phyloP scores from a whole-genome alignment of 2,888 invertebrate species.

The Callinectes sapidus region DNA sequence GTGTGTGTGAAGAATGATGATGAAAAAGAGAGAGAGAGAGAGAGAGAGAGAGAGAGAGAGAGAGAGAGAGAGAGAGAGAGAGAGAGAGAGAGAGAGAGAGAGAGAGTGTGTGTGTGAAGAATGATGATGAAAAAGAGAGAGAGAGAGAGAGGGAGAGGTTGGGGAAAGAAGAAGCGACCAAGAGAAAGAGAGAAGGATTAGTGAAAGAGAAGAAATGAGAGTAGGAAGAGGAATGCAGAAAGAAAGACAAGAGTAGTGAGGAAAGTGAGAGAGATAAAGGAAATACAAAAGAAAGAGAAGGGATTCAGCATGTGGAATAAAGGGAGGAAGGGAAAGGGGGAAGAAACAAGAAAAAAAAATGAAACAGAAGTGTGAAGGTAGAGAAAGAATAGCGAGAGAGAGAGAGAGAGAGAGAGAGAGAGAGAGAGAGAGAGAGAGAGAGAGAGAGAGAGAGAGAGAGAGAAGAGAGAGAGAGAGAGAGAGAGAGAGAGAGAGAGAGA shows the following conservation, averaged over 20 bases:
- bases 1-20: too few relatives aligned
- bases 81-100: not conserved
- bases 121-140: not conserved
- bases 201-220: not conserved
- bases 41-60: not conserved
- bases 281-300: not conserved
- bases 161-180: not conserved
- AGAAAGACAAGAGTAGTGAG: not conserved
- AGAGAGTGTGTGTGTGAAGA: not conserved
- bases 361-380: not conserved
- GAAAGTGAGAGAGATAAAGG: not conserved
- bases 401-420: not conserved
- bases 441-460: constrained; percentile 25
- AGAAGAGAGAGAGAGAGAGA: constrained; percentile 22
- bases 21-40: too few relatives aligned
- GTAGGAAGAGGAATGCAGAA: not conserved
- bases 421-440: constrained; percentile 25
- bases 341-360: not conserved
- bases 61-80: not conserved
- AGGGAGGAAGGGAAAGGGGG: not conserved
- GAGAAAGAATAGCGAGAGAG: not conserved
- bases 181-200: not conserved
- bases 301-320: not conserved
- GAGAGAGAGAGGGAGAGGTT: not conserved
- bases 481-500: constrained; percentile 13